phyloP scores from a whole-genome alignment of 2,113 vertebrate species.

The Eretmodus cyanostictus region DNA sequence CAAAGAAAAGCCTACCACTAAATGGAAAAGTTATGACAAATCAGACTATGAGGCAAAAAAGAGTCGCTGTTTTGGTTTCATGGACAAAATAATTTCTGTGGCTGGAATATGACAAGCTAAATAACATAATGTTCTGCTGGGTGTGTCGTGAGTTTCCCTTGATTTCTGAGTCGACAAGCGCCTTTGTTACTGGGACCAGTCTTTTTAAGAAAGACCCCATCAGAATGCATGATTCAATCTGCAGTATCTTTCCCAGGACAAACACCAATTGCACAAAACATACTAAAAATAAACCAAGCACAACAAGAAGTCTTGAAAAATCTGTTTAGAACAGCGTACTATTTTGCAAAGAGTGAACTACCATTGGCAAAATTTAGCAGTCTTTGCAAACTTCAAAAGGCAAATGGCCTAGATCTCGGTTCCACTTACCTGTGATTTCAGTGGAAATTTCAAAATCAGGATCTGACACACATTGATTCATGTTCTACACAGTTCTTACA shows the following conservation, averaged over 20 bases:
- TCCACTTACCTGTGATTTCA: neutral
- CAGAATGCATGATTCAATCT: neutral
- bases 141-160: neutral
- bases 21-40: rapidly evolving
- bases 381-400: neutral
- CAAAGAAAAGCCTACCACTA: neutral
- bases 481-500: neutral
- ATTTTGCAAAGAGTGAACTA: neutral
- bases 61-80: neutral
- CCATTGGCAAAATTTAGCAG: neutral
- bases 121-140: neutral
- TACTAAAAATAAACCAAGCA: neutral
- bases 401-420: neutral
- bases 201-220: neutral
- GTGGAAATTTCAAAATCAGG: neutral
- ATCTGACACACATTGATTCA: neutral
- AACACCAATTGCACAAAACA: neutral
- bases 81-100: neutral
- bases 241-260: neutral
- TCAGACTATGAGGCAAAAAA: neutral
- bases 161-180: rapidly evolving
- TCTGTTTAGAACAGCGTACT: rapidly evolving
- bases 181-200: neutral
- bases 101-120: neutral
- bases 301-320: neutral